Base-by-base conservation (phyloP, 2,113 vertebrate species). In the Tetrao urogallus region DNA sequence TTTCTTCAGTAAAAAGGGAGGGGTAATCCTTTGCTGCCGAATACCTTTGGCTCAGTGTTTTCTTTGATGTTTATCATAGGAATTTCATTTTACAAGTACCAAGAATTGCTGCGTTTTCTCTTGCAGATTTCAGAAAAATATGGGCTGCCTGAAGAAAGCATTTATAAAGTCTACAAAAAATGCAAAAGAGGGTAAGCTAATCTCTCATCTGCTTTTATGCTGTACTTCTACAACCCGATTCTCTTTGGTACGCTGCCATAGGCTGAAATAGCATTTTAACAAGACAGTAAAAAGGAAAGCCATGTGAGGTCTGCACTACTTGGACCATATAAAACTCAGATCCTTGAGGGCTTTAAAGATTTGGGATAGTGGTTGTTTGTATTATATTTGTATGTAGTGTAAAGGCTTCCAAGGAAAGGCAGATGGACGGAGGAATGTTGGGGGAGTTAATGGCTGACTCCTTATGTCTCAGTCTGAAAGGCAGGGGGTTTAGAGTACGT, bases 121-220 rank as follows among this genome's bases (percentile, higher is more conserved):
- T 94, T 85, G 30, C 91, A 99, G 99, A 99, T 99, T 97, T 99
- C 99, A 95, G 98, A 99, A 97, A 99, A 99, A 96, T 99, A 99
- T 2, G 98, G 98, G n/a, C 94, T 99, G 94, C 98, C 98, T 48
- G 98, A 98, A 95, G 98, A 99, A 96, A 98, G 98, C 96, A 99
- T 99, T 93, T 98, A 98, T 94, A 99, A 99, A 98, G 98, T 99
- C 96, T 99, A 99, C 98, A 99, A 99, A 96, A 99, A 99, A 91
- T 99, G 99, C 98, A 99, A 99, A 97, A 97, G 99, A 97, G 99
- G 99, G 99, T 99, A 96, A 99, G 99, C 95, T 90, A 71, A 94
- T 93, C 88, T 95, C 75, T 54, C 72, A 61, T 90, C 89, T 80
- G 50, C 74, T 66, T 86, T 88, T 30, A 2, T 17, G 57, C 86